These are phyloP conservation scores for Melanerpes formicivorus DNA, from an alignment of 2,113 vertebrate genomes.

Conservation along the genomic window DNA sequence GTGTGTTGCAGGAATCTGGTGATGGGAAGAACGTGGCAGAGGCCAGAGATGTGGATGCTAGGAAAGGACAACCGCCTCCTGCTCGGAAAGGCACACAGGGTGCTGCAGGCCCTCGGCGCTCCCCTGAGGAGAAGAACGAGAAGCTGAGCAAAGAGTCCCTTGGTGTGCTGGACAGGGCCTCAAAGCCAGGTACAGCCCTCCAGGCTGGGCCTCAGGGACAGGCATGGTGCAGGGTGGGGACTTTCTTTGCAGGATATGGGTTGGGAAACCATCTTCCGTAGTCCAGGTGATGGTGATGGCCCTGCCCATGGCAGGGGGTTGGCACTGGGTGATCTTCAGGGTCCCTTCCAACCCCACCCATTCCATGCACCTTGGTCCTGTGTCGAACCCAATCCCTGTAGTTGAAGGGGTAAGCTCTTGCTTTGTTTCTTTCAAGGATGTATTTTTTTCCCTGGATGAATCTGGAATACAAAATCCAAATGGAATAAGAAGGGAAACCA, in stretches of 20 bases:
- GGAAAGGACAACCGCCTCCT: slow-evolving; percentile 75
- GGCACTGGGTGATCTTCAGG: too few relatives aligned
- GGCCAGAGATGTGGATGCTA: slow-evolving; percentile 74
- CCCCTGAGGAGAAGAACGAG: slow-evolving; percentile 80
- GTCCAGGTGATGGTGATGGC: background rate
- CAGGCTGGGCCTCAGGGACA: background rate
- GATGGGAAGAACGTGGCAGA: slow-evolving; percentile 74
- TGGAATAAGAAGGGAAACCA: too few relatives aligned
- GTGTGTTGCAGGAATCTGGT: slow-evolving; percentile 74
- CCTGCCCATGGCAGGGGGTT: too few relatives aligned
- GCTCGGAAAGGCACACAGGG: slow-evolving; percentile 75
- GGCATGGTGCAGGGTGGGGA: background rate
- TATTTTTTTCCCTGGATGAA: too few relatives aligned
- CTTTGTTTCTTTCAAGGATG: too few relatives aligned
- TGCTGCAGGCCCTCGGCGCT: slow-evolving; percentile 62
- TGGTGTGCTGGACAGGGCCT: slow-evolving; percentile 62
- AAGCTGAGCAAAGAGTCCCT: slow-evolving; percentile 75
- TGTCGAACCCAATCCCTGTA: too few relatives aligned
- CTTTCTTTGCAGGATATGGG: background rate
- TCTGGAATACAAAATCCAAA: too few relatives aligned
- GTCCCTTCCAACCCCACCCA: too few relatives aligned
- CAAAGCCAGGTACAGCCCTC: slow-evolving; percentile 73
- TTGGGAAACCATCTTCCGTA: background rate
- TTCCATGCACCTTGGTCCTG: too few relatives aligned
- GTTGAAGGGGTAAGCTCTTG: too few relatives aligned